Evolutionary conservation across 1,140 invertebrate genomes (phyloP).

Genomic region (Euborellia annulipes): DNA sequence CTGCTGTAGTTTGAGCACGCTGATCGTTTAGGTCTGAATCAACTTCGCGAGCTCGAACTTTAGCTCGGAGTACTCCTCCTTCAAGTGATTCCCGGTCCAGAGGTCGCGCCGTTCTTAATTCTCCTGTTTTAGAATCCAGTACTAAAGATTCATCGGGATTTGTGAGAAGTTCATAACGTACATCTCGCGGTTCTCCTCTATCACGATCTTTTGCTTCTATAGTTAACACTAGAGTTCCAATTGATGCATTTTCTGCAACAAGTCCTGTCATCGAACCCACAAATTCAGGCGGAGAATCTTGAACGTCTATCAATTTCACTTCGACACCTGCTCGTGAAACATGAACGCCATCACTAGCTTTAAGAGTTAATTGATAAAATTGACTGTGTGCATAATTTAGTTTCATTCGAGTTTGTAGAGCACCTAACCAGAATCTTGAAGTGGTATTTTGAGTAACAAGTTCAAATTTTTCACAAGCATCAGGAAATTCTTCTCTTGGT

Average conservation of each 20-base stretch:
- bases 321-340: slow-evolving; percentile 53
- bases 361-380: slow-evolving; percentile 31
- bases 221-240: slow-evolving; percentile 66
- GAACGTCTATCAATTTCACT: slow-evolving; percentile 63
- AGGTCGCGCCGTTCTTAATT: slow-evolving; percentile 64
- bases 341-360: slow-evolving; percentile 45
- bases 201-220: slow-evolving; percentile 70
- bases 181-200: slow-evolving; percentile 54
- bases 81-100: slow-evolving; percentile 63
- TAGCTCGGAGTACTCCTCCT: too few relatives aligned
- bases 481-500: slow-evolving; percentile 34
- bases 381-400: slow-evolving; percentile 56
- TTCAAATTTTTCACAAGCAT: slow-evolving; percentile 52
- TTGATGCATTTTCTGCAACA: slow-evolving; percentile 65
- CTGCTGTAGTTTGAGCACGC: too few relatives aligned
- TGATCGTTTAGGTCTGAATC: too few relatives aligned
- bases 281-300: slow-evolving; percentile 70
- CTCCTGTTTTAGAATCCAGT: slow-evolving; percentile 57
- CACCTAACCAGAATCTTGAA: slow-evolving; percentile 42
- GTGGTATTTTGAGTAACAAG: slow-evolving; percentile 44
- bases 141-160: slow-evolving; percentile 78
- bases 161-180: slow-evolving; percentile 55
- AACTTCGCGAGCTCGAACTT: too few relatives aligned
- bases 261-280: slow-evolving; percentile 60
- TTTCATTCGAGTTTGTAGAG: slow-evolving; percentile 42